phyloP scores from a whole-genome alignment of 2,113 vertebrate genomes.

The Chrysochloris asiatica region DNA sequence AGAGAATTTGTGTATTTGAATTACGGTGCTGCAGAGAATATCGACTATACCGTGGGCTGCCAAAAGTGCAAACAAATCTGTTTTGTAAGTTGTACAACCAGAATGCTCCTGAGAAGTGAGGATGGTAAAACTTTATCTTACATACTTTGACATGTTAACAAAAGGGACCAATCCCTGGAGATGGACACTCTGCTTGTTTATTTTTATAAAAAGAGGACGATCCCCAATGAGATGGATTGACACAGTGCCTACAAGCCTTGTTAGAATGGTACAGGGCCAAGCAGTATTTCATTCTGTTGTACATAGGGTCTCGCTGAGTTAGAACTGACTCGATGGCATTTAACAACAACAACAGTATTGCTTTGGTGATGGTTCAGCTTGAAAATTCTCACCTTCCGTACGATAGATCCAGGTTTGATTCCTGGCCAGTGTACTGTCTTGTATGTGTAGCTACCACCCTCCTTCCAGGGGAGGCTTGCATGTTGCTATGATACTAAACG shows the following conservation, averaged over 20 bases:
- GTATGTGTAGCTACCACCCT: neutral
- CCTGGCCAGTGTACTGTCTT: neutral
- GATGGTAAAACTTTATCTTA: neutral
- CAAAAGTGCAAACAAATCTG: neutral
- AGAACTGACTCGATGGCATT: neutral
- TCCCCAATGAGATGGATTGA: too few species aligned
- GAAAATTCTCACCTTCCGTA: neutral
- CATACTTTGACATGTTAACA: neutral
- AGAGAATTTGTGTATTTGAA: neutral
- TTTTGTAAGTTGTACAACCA: neutral
- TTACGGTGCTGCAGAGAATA: neutral
- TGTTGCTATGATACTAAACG: neutral
- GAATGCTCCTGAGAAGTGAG: neutral
- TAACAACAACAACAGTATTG: neutral
- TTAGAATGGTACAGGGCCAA: neutral
- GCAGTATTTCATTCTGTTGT: neutral
- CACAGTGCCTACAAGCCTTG: neutral
- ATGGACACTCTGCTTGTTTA: neutral
- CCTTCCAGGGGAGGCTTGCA: neutral
- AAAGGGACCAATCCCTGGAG: neutral
- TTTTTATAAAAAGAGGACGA: neutral
- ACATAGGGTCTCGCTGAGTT: neutral
- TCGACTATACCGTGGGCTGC: too few species aligned
- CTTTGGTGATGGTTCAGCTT: neutral
- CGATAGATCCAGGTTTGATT: neutral